Percentiles rank a stretch among this genome's conserved stretches.
Conservation (phyloP, 2,888 invertebrate species). For the Drosophila pseudotalamancana region DNA sequence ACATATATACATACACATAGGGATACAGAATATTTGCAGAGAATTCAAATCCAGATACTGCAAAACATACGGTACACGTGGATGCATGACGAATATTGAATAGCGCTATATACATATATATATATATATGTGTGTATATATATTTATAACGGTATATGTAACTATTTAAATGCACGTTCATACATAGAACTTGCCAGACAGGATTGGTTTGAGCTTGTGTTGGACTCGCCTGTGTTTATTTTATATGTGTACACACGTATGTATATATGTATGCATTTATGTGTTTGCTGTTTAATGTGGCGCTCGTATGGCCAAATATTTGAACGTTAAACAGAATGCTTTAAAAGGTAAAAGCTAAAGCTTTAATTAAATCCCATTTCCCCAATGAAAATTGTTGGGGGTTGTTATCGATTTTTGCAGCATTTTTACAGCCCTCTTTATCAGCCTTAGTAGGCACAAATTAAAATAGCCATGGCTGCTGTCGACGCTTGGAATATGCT, state of each 20-base stretch:
- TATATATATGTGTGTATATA: slow-evolving; percentile 18
- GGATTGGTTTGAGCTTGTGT: slow-evolving; percentile 38
- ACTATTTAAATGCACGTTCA: neutral
- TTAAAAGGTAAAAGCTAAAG: slow-evolving; percentile 46
- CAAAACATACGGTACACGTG: slow-evolving; percentile 56
- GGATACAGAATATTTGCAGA: slow-evolving; percentile 22
- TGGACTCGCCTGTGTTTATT: slow-evolving; percentile 9
- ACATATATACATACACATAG: too few species aligned
- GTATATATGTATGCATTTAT: slow-evolving; percentile 1
- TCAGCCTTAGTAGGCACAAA: neutral
- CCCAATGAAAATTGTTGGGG: slow-evolving; percentile 9
- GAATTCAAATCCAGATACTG: slow-evolving; percentile 34
- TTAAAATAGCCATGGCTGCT: slow-evolving; percentile 44
- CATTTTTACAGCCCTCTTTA: slow-evolving; percentile 10
- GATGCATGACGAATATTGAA: slow-evolving; percentile 64
- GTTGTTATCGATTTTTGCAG: slow-evolving; percentile 65
- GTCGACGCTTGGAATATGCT: slow-evolving; percentile 59
- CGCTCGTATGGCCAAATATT: slow-evolving; percentile 63
- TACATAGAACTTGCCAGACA: slow-evolving; percentile 54
- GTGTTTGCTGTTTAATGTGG: slow-evolving; percentile 57
- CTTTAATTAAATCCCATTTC: slow-evolving; percentile 55
- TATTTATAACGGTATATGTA: slow-evolving; percentile 20
- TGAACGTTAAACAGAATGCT: slow-evolving; percentile 42
- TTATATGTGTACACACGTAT: neutral
- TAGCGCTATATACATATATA: slow-evolving; percentile 24